Conservation (phyloP, 2,113 vertebrate species). For the Sturnira hondurensis region DNA sequence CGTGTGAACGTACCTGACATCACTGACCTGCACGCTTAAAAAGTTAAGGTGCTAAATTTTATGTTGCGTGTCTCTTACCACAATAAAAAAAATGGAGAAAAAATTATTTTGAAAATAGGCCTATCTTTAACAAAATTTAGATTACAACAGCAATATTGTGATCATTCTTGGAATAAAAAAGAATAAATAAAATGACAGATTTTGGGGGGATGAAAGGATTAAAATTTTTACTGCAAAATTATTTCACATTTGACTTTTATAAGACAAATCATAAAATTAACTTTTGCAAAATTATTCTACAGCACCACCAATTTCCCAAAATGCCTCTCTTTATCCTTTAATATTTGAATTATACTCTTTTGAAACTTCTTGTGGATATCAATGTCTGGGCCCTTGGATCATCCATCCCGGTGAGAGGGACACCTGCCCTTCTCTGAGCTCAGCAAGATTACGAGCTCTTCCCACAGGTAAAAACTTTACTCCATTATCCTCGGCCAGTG, state of each 20-base stretch:
- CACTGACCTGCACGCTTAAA: not conserved
- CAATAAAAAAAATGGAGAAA: not conserved
- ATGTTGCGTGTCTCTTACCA: not conserved
- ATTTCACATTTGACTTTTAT: constrained; percentile 4
- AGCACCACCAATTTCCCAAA: not conserved
- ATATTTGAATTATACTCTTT: not conserved
- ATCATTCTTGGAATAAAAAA: constrained; percentile 21
- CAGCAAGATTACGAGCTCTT: not conserved
- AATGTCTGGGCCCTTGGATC: not conserved
- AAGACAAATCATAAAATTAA: not conserved
- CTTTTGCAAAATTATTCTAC: constrained; percentile 24
- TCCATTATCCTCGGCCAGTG: not conserved
- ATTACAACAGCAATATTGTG: not conserved
- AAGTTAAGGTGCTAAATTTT: not conserved
- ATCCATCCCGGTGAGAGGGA: not conserved
- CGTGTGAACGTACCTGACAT: not conserved
- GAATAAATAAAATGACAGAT: not conserved
- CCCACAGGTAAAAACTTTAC: not conserved
- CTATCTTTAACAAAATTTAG: not conserved
- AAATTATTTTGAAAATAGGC: constrained; percentile 7
- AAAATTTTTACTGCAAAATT: not conserved
- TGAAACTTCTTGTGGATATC: not conserved
- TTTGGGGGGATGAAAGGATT: not conserved
- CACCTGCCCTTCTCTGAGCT: not conserved
- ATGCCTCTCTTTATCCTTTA: not conserved